phyloP scores from a whole-genome alignment of 2,113 vertebrate genomes.

The Callipepla californica region DNA sequence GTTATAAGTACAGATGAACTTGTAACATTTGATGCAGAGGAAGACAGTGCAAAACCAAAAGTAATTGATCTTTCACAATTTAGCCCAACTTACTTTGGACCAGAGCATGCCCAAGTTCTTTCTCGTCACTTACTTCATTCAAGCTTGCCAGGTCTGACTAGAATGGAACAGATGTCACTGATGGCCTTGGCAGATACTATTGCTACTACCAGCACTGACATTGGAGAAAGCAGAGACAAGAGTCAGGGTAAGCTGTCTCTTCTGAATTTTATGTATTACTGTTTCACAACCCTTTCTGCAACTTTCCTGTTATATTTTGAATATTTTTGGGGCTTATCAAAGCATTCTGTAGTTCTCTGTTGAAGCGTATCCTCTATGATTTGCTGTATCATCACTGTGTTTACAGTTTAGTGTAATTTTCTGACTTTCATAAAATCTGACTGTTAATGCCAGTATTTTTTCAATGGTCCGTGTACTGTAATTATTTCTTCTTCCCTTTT shows the following conservation, averaged over 20 bases:
- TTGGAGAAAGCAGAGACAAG: constrained; percentile 90
- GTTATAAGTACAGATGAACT: constrained; percentile 73
- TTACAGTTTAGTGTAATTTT: neutral
- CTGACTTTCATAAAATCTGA: neutral
- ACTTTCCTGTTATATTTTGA: neutral
- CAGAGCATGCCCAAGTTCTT: constrained; percentile 94
- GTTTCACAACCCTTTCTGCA: neutral
- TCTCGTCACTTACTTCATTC: constrained; percentile 94
- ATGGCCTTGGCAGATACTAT: constrained; percentile 97
- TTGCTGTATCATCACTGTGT: neutral
- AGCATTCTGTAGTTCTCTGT: neutral
- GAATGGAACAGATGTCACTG: constrained; percentile 97
- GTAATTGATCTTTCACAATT: constrained; percentile 95
- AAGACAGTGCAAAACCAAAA: constrained; percentile 81
- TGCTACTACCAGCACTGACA: constrained; percentile 94
- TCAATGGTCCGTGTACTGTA: fast-evolving
- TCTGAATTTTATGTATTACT: neutral
- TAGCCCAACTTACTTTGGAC: constrained; percentile 93
- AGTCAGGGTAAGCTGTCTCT: constrained; percentile 83
- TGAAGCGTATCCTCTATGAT: neutral
- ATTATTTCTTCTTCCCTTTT: neutral
- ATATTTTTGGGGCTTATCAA: neutral
- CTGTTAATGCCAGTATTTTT: neutral
- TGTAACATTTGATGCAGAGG: constrained; percentile 81
- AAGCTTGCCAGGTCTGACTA: constrained; percentile 93